phyloP scores from a whole-genome alignment of 1,140 invertebrate genomes.

The Frieseomelitta varia region DNA sequence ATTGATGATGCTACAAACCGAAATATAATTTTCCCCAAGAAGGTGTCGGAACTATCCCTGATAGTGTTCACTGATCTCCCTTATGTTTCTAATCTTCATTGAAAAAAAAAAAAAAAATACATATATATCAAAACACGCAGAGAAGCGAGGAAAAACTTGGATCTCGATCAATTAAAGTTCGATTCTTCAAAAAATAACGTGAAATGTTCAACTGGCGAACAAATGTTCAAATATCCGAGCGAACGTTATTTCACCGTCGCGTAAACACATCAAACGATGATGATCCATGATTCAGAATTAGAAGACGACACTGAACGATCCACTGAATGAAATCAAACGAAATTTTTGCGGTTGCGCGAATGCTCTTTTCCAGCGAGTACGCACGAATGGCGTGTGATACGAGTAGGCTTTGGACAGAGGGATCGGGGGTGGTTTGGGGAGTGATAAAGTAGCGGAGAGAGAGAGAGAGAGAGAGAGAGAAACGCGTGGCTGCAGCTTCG shows the following conservation, averaged over 20 bases:
- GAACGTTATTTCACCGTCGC: neutral
- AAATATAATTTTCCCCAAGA: too few species aligned
- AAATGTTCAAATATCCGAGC: neutral
- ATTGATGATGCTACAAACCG: neutral
- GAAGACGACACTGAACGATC: neutral
- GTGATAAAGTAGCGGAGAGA: constrained; percentile 64
- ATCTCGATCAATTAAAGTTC: neutral
- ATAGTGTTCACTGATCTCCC: too few species aligned
- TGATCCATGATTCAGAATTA: neutral
- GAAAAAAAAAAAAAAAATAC: too few species aligned
- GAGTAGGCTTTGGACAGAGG: constrained; percentile 47
- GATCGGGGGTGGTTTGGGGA: constrained; percentile 35
- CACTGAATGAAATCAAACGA: neutral
- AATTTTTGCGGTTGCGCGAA: constrained; percentile 46
- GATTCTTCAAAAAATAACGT: neutral
- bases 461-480: constrained; percentile 16
- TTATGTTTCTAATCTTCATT: too few species aligned
- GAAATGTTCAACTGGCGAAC: neutral
- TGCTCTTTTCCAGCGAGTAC: constrained; percentile 16
- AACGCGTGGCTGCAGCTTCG: constrained; percentile 73
- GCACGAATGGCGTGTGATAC: neutral
- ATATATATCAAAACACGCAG: too few species aligned
- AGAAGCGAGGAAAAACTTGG: too few species aligned
- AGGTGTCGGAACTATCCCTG: too few species aligned
- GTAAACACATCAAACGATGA: too few species aligned